Percentiles rank a stretch among this genome's conserved stretches.
These are phyloP conservation scores for Phylloscopus trochiloides DNA, from an alignment of 2,113 vertebrate species.

Conservation along the genomic window DNA sequence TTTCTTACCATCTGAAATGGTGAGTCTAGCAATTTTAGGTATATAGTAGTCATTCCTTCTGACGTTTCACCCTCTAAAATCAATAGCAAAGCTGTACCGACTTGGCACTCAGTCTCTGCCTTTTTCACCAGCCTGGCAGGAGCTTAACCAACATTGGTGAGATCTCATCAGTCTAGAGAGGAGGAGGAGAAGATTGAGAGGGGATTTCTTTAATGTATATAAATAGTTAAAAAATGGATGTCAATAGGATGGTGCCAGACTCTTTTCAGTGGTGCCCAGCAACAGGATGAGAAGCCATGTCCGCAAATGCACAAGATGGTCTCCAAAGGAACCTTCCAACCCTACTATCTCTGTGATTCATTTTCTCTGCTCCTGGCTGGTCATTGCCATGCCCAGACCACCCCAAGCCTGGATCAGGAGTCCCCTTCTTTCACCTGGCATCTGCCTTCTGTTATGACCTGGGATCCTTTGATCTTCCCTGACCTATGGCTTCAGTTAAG, in stretches of 20 bases:
- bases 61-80: not conserved
- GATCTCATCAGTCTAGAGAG: not conserved
- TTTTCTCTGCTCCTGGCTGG: not conserved
- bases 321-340: not conserved
- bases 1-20: not conserved
- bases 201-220: not conserved
- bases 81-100: not conserved
- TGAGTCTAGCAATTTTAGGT: not conserved
- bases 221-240: not conserved
- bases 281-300: not conserved
- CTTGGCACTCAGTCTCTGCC: not conserved
- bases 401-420: not conserved
- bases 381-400: accelerated
- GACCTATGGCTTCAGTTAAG: not conserved
- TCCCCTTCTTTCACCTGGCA: not conserved
- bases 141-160: accelerated
- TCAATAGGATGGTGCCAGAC: not conserved
- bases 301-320: not conserved
- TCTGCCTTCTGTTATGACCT: not conserved
- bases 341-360: not conserved
- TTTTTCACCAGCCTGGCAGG: not conserved
- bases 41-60: not conserved
- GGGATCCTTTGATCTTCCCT: not conserved
- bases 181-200: not conserved
- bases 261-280: not conserved